Base-by-base conservation (phyloP, 1,140 invertebrate genomes). In the Hyphantria cunea region DNA sequence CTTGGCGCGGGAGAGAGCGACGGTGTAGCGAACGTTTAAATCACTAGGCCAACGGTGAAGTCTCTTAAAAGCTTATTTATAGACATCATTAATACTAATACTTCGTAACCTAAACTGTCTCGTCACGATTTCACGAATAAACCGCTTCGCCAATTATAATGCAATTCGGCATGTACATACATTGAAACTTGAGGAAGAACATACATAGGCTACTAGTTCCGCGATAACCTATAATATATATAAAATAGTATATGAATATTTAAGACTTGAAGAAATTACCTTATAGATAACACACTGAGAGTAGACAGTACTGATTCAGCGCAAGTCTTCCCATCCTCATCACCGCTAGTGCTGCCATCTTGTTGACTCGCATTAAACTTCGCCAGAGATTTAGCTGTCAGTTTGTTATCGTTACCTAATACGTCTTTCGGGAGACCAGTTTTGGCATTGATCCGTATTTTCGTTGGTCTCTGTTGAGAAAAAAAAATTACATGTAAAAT, bases 361-460 rank as follows among this genome's bases (percentile, higher is more conserved):
- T 91, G 66, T 41, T 93, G 92, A 64, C 93, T 81, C 11, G 92
- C 89, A 70, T 95, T 92, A 54, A 95, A 93, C 72, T 93, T 92
- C 6, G 94, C 93, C 17, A 97, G 85, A 4, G 93, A 93, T 72
- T 94, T 94, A 8, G 92, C 86, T 0, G 96, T 97, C 15, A 96
- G 82, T 83, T 94, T 93, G 37, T 91, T 92, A 44, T 92, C 92
- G 49, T 80, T 78, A 32, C 90, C 85, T 7, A 96, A 80, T 0
- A 94, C 91, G 76, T 94, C 93, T 66, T 93, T 91, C 4, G 96
- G 96, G 44, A 97, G 92, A 0, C 96, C 96, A 0, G 95, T 96
- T 88, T 93, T 94, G 0, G 89, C 74, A 81, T 94, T 92, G 4
- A 97, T 93, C 89, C 92, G 92, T 45, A 97, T 96, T 86, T 94